Conservation (phyloP, 2,113 vertebrate genomes). For the Calypte anna region DNA sequence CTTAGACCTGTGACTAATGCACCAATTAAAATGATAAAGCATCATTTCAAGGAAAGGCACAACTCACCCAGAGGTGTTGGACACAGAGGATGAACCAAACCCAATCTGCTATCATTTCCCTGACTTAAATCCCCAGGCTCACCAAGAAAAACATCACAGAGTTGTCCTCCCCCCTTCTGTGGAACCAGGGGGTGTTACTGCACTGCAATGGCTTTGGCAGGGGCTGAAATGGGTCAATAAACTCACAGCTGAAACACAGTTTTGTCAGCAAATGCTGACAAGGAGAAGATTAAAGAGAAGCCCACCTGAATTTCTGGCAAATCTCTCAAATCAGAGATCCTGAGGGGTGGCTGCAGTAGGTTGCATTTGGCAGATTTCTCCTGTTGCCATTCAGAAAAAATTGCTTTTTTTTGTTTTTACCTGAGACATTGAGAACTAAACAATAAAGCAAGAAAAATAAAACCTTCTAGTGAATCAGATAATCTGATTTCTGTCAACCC, state of each 20-base stretch:
- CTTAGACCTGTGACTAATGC: neutral
- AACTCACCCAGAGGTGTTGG: neutral
- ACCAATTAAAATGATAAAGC: neutral
- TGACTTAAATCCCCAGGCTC: neutral
- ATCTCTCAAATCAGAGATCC: neutral
- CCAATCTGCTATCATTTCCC: accelerated
- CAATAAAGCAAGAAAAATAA: neutral
- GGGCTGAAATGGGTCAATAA: neutral
- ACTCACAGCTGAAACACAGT: neutral
- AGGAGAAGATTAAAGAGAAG: neutral
- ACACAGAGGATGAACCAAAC: neutral
- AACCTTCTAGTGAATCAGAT: neutral
- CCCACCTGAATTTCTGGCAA: neutral
- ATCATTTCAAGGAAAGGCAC: neutral
- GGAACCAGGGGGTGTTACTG: neutral
- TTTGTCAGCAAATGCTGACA: neutral
- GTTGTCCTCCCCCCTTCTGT: accelerated
- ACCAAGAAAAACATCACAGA: accelerated
- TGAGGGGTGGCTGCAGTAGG: neutral
- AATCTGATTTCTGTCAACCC: neutral
- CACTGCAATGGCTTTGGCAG: neutral
- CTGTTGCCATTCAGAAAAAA: neutral
- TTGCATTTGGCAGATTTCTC: neutral
- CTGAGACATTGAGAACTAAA: neutral
- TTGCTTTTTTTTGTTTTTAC: neutral